A percentile compares a stretch with the other conserved stretches of the same genome.
Evolutionary conservation across 1,140 invertebrate genomes (phyloP).

Genomic region (Eulimnadia texana): DNA sequence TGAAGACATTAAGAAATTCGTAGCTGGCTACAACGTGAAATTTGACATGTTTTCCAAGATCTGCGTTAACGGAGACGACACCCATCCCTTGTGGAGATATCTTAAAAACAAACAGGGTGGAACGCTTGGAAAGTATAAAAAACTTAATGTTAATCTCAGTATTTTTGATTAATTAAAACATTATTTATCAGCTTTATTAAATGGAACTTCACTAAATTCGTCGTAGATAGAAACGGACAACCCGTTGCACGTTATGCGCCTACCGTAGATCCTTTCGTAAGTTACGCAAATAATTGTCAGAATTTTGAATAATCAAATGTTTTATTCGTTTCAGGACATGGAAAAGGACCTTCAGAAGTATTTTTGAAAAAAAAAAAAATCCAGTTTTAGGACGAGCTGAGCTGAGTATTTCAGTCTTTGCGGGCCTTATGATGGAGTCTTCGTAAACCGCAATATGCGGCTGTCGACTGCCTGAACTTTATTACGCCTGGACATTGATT

Average conservation of each 20-base stretch:
- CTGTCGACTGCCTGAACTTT: not conserved
- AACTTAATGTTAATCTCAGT: too few species aligned
- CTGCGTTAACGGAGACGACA: conserved; percentile 71
- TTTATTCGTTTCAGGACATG: conserved; percentile 20
- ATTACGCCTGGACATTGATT: too few species aligned
- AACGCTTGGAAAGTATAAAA: conserved; percentile 40
- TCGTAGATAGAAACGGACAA: conserved; percentile 71
- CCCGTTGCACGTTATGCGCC: conserved; percentile 69
- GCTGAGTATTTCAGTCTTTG: not conserved
- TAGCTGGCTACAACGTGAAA: conserved; percentile 47
- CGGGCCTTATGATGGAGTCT: not conserved
- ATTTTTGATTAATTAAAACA: conserved; percentile 7
- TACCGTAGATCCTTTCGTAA: conserved; percentile 49
- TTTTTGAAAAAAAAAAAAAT: too few species aligned
- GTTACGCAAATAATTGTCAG: conserved; percentile 8
- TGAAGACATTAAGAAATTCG: conserved; percentile 56
- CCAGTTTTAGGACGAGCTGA: too few species aligned
- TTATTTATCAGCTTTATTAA: conserved; percentile 54
- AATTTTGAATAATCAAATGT: not conserved
- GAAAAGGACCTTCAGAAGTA: conserved; percentile 23
- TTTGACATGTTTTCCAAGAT: conserved; percentile 71
- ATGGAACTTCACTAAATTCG: conserved; percentile 96
- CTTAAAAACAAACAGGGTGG: conserved; percentile 66
- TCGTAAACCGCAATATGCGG: not conserved
- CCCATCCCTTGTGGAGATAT: conserved; percentile 77